Conservation (phyloP, 2,888 invertebrate species). For the Hybos culiciformis region DNA sequence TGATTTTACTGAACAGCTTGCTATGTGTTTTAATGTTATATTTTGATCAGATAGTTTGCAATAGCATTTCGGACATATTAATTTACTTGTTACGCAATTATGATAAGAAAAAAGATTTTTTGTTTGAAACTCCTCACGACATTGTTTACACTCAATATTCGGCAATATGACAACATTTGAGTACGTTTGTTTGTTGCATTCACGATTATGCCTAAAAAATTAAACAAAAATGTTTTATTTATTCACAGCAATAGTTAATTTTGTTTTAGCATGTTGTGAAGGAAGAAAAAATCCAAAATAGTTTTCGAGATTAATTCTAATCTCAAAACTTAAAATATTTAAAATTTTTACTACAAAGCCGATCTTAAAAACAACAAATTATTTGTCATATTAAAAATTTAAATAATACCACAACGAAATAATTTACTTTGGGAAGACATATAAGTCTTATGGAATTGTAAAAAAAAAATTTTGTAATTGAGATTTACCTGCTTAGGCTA, state of each 20-base stretch:
- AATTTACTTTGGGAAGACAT: not conserved
- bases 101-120: conserved; percentile 33
- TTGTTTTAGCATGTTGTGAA: no score
- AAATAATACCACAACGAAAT: not conserved
- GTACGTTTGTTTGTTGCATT: conserved; percentile 18
- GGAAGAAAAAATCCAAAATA: no score
- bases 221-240: not conserved
- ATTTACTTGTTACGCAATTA: conserved; percentile 27
- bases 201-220: conserved; percentile 25
- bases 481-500: conserved; percentile 16
- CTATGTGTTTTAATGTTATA: conserved; percentile 12
- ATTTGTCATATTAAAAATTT: not conserved
- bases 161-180: conserved; percentile 19
- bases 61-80: conserved; percentile 30
- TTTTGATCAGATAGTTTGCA: conserved; percentile 13
- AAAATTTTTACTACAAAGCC: conserved; percentile 5
- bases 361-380: not conserved
- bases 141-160: conserved; percentile 29
- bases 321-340: no score
- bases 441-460: not conserved
- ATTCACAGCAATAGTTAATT: not conserved
- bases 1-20: conserved; percentile 9
- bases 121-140: conserved; percentile 28
- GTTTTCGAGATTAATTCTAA: no score
- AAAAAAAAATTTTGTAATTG: not conserved